Base-by-base conservation (phyloP, 2,797 vertebrate genomes). In the Hypotaenidia philippensis region DNA sequence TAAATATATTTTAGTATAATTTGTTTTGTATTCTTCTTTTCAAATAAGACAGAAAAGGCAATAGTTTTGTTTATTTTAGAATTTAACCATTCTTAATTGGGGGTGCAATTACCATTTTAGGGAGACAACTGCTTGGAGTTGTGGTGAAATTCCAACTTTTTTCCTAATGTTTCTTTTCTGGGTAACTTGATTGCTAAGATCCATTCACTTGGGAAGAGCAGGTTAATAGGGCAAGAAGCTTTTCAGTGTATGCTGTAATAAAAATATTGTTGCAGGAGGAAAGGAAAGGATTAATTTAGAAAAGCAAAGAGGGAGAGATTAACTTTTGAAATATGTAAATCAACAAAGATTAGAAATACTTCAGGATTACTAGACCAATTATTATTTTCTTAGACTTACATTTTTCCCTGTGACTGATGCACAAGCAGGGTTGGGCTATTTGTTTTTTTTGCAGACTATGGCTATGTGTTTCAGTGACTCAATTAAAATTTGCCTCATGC, bases 401-500 rank as follows among this genome's bases (percentile, higher is more conserved):
- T 69, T 94, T 88, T 87, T 44, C 47, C 27, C 17, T 83, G 14
- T 38, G 11, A 57, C 38, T 75, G 41, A 59, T 92, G 76, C 31
- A 72, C 69, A 89, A 78, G 23, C 34, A 63, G 10, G 18, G 23
- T 56, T 81, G 10, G 22, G 81, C 32, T 81, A 0, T 89, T 96
- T 89, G 4, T 9, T 0, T 40, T 93, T 93, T 85, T 74, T 71
- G 19, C 59, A 74, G 41, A 68, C 29, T 69, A 36, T 52, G 52
- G 45, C 52, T 96, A 34, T 89, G 78, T 93, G 57, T 96, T 95
- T 95, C 87, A 81, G 76, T 76, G 69, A 70, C 65, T 94, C 82
- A 91, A 94, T 94, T 96, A 95, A 96, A 94, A 97, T 87, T 92
- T 84, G 72, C 75, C 38, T 95, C 77, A 93, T 97, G 89, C 61